Evolutionary conservation across 2,797 vertebrate species (phyloP).

Genomic region (Eutrigla gurnardus): DNA sequence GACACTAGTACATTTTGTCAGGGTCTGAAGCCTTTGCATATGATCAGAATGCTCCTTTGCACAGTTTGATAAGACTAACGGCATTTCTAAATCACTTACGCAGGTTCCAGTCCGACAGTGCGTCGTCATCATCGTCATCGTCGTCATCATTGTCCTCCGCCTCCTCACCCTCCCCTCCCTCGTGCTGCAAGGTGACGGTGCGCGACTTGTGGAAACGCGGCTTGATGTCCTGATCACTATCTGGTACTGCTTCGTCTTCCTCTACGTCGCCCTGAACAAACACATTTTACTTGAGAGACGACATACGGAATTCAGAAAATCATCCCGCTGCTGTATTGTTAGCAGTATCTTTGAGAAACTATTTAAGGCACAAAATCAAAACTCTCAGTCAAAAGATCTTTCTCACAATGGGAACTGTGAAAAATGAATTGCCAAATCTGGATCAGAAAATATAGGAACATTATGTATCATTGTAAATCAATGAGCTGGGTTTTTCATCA

Average conservation of each 20-base stretch:
- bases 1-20: neutral
- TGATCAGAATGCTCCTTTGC: neutral
- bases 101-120: slow-evolving; percentile 93
- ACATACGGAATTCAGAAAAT: neutral
- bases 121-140: slow-evolving; percentile 92
- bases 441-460: slow-evolving; percentile 75
- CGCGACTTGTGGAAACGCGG: slow-evolving; percentile 97
- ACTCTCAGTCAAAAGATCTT: neutral
- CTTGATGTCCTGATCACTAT: slow-evolving; percentile 96
- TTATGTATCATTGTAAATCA: slow-evolving; percentile 71
- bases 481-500: slow-evolving; percentile 76
- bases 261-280: slow-evolving; percentile 86
- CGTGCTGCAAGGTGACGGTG: slow-evolving; percentile 93
- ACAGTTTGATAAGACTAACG: neutral
- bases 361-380: neutral
- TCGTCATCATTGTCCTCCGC: slow-evolving; percentile 89
- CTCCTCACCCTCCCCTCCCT: slow-evolving; percentile 87
- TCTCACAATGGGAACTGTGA: neutral
- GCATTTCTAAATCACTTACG: slow-evolving; percentile 78
- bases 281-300: neutral
- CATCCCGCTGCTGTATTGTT: no score
- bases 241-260: slow-evolving; percentile 92
- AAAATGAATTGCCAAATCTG: slow-evolving; percentile 25
- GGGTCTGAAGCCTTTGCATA: neutral
- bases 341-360: neutral